Evolutionary conservation across 2,113 vertebrate genomes (phyloP).

Genomic region (Microtus oregoni): DNA sequence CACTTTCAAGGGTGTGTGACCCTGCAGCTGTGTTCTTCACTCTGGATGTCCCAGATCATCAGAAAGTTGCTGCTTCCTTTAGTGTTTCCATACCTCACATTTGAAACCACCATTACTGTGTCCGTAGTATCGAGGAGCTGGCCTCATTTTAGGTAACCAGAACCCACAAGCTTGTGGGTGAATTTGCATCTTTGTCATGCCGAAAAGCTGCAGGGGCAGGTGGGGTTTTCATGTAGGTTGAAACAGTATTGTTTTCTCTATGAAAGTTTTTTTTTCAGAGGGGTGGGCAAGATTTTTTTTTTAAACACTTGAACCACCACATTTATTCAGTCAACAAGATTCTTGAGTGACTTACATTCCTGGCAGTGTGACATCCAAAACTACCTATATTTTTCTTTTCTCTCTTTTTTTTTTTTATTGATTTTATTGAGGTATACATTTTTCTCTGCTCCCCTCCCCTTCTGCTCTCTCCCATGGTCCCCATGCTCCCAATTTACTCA

Average conservation of each 20-base stretch:
- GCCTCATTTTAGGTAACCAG: conserved; percentile 24
- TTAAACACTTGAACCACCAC: no score
- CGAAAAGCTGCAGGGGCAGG: conserved; percentile 29
- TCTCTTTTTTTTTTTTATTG: no score
- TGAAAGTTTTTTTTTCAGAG: not conserved
- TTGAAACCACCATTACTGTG: not conserved
- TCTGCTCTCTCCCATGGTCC: no score
- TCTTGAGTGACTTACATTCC: no score
- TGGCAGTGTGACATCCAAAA: no score
- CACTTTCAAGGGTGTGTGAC: not conserved
- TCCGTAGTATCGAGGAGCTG: rapidly evolving
- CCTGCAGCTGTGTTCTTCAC: rapidly evolving
- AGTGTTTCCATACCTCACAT: rapidly evolving
- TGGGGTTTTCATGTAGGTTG: conserved; percentile 26
- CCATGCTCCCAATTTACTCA: no score
- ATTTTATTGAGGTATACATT: no score
- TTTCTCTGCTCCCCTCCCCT: no score
- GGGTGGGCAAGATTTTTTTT: not conserved
- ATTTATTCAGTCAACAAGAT: no score
- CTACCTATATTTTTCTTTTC: no score
- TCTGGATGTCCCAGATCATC: not conserved
- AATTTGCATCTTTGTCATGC: conserved; percentile 24
- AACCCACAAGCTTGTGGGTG: not conserved
- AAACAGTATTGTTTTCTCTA: not conserved
- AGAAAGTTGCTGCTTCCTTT: not conserved